These are phyloP conservation scores for Labeo calbasu DNA, from an alignment of 2,797 vertebrate species.

Conservation along the genomic window DNA sequence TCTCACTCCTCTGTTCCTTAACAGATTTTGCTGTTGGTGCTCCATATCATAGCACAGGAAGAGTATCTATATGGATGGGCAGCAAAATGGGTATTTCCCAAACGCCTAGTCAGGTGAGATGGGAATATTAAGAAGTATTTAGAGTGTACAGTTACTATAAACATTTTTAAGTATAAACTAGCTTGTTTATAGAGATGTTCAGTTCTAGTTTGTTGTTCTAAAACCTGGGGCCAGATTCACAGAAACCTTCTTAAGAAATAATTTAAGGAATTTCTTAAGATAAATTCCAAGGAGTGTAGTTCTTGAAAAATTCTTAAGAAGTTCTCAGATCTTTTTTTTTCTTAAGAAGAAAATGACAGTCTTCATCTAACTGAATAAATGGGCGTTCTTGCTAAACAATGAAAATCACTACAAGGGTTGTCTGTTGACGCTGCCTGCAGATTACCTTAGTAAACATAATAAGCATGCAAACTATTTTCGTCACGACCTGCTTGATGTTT, in stretches of 20 bases:
- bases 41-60: conserved; percentile 84
- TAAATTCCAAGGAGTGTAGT: background rate
- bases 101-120: conserved; percentile 84
- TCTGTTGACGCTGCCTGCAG: background rate
- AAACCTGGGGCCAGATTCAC: background rate
- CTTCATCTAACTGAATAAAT: background rate
- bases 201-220: background rate
- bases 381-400: background rate
- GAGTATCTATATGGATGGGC: conserved; percentile 88
- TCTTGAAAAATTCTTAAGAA: background rate
- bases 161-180: background rate
- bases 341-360: background rate
- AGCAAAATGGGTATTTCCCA: conserved; percentile 74
- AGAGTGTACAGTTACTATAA: background rate
- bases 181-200: background rate
- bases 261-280: too few species aligned
- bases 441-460: background rate
- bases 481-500: background rate
- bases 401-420: background rate
- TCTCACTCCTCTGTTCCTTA: background rate
- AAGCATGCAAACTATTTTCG: background rate
- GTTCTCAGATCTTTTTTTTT: background rate
- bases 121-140: background rate
- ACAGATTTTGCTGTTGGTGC: conserved; percentile 92
- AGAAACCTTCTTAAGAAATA: too few species aligned